Evolutionary conservation across 2,113 vertebrate genomes (phyloP), one percentile per base, ranked within the genome.

Genomic region (Alethe diademata): DNA sequence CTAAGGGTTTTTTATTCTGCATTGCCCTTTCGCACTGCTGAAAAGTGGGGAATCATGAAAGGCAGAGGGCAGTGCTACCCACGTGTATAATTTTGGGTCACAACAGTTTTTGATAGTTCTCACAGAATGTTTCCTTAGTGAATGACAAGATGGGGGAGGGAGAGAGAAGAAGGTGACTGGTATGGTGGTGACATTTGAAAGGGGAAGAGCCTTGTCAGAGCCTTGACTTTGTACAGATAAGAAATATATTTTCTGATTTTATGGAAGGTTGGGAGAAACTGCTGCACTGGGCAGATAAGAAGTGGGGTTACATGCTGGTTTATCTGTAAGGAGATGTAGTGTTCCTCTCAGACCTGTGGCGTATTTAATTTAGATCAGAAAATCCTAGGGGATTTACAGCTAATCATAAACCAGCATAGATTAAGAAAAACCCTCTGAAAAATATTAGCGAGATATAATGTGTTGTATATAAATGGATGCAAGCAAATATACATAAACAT

Each of bases 261-360:
- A 8, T 45, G 24, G 78, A 51, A 80, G 86, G 86, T 51, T 94
- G 71, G 86, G 62, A 80, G 85, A 95, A 89, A 69, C 90, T 95
- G 84, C 96, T 97, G 97, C 83, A 71, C 26, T 43, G 78, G 62
- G 78, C 84, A 93, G 95, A 97, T 97, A 97, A 96, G 95, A 95
- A 88, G 83, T 74, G 65, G 62, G 86, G 86, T 95, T 95, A 93
- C 90, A 43, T 67, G 47, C 50, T 73, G 36, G 22, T 96, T 97
- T 96, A 97, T 97, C 92, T 95, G 47, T 82, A 78, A 94, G 79
- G 69, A 90, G 69, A 90, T 19, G 45, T 71, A 94, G 72, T 78
- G 78, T 85, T 96, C 47, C 78, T 96, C 86, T 96, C 67, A 53
- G 90, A 93, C 66, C 85, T 92, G 80, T 58, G 74, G 65, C 38